Evolutionary conservation across 2,888 invertebrate species (phyloP).

Genomic region (Heliconius charithonia): DNA sequence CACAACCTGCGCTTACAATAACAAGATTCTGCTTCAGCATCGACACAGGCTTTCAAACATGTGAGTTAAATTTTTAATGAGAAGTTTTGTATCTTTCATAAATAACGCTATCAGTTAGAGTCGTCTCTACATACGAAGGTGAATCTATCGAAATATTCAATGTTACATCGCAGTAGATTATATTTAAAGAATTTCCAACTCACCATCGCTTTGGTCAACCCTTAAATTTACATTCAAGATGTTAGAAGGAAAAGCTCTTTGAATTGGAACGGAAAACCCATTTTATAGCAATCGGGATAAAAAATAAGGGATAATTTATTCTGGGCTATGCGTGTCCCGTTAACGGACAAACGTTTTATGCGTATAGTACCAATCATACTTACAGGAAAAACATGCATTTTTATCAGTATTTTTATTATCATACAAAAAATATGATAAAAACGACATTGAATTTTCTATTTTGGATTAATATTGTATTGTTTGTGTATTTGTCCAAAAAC

Average conservation of each 20-base stretch:
- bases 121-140: no score
- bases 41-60: no score
- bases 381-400: neutral
- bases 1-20: no score
- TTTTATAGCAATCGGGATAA: conserved; percentile 48
- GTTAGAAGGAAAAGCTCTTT: conserved; percentile 37
- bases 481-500: no score
- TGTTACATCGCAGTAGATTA: neutral
- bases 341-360: conserved; percentile 47
- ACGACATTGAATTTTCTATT: no score
- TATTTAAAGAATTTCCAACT: conserved; percentile 33
- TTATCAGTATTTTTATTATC: neutral
- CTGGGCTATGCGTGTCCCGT: conserved; percentile 49
- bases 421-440: neutral
- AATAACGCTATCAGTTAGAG: no score
- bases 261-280: conserved; percentile 42
- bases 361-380: conserved; percentile 27
- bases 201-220: conserved; percentile 28
- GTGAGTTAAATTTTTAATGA: no score
- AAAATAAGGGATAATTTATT: conserved; percentile 55
- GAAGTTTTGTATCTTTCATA: no score
- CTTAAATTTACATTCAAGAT: conserved; percentile 40
- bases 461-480: neutral
- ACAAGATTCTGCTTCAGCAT: no score
- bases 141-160: neutral